phyloP scores from a whole-genome alignment of 2,888 invertebrate species.

The Candidula unifasciata region DNA sequence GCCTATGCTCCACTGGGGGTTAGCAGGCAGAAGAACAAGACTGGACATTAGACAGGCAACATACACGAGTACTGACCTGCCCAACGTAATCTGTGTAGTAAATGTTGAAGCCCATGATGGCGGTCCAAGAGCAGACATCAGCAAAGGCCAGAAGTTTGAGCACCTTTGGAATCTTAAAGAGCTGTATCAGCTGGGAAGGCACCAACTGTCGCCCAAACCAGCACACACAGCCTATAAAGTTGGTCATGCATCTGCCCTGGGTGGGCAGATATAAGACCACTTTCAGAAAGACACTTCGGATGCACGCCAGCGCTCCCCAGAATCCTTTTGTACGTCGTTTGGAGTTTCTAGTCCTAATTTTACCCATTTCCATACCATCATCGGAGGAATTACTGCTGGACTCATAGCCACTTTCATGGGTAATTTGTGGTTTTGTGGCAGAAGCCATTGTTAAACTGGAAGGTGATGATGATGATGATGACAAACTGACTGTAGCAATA shows the following conservation, averaged over 20 bases:
- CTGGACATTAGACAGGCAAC: neutral
- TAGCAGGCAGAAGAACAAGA: too few species aligned
- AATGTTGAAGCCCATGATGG: slow-evolving; percentile 95
- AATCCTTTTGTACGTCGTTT: neutral
- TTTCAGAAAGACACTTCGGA: neutral
- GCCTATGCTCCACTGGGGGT: too few species aligned
- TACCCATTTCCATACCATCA: neutral
- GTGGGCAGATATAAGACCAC: slow-evolving; percentile 3
- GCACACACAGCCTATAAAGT: neutral
- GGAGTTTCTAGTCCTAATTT: slow-evolving; percentile 13
- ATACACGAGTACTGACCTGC: slow-evolving; percentile 79
- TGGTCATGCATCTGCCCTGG: slow-evolving; percentile 28
- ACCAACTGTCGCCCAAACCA: slow-evolving; percentile 52
- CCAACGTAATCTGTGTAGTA: slow-evolving; percentile 98
- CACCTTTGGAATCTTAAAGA: slow-evolving; percentile 87
- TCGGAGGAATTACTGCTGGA: slow-evolving; percentile 45
- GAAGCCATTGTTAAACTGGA: neutral
- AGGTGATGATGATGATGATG: neutral
- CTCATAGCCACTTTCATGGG: slow-evolving; percentile 47
- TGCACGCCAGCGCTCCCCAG: neutral
- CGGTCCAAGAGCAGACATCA: slow-evolving; percentile 98
- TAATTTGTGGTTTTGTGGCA: neutral
- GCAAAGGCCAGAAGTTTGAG: slow-evolving; percentile 92
- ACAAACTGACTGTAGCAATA: slow-evolving; percentile 26
- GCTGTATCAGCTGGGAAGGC: slow-evolving; percentile 64